These are phyloP conservation scores for Ormyrus labotus DNA, from an alignment of 2,888 invertebrate genomes.

Conservation along the genomic window DNA sequence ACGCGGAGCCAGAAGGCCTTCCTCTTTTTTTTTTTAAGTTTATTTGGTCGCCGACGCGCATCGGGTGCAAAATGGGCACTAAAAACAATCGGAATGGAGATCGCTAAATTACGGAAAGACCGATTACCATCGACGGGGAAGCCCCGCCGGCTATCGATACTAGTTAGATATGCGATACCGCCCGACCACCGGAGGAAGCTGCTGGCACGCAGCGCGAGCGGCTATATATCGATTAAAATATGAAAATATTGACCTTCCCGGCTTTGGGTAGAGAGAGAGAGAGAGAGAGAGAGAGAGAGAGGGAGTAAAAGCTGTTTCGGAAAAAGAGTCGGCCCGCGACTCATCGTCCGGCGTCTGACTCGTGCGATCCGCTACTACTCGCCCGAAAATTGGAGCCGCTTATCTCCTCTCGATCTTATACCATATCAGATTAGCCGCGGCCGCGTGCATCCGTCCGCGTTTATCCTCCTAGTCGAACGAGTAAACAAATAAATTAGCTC, in stretches of 20 bases:
- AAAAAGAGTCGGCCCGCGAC: neutral
- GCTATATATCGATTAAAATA: conserved; percentile 19
- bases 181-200: neutral
- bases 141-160: conserved; percentile 3
- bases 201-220: neutral
- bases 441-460: neutral
- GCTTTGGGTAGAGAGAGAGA: neutral
- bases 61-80: no score
- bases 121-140: conserved; percentile 12
- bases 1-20: no score
- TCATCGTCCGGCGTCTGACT: conserved; percentile 16
- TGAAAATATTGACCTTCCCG: conserved; percentile 19
- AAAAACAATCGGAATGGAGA: conserved; percentile 12
- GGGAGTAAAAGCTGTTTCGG: neutral
- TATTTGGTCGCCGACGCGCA: no score
- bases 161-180: neutral
- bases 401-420: no score
- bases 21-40: no score
- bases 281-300: neutral
- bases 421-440: neutral
- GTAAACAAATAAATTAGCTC: no score
- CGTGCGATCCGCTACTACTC: conserved; percentile 33
- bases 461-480: no score
- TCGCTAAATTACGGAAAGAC: conserved; percentile 11
- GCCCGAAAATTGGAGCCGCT: neutral